phyloP scores from a whole-genome alignment of 2,797 vertebrate species.

The Parauchenoglanis punctatus region DNA sequence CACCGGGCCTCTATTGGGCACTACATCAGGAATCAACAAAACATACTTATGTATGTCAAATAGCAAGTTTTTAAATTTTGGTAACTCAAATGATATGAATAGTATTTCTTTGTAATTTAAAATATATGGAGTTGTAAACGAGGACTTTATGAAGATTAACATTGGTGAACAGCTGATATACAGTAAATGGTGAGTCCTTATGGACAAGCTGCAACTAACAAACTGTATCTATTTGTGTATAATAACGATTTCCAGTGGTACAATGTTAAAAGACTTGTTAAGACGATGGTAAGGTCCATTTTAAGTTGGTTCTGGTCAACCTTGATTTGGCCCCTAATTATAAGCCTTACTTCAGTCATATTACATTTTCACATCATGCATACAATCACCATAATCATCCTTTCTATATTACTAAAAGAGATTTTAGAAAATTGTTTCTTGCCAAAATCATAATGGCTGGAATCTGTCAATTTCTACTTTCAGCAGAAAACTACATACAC shows the following conservation, averaged over 20 bases:
- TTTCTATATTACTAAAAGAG: not conserved
- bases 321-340: not conserved
- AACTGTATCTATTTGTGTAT: too few relatives aligned
- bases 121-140: too few relatives aligned
- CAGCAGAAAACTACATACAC: too few relatives aligned
- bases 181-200: not conserved
- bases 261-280: too few relatives aligned
- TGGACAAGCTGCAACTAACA: too few relatives aligned
- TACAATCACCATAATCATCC: not conserved
- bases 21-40: not conserved
- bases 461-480: not conserved
- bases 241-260: too few relatives aligned
- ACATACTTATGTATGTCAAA: not conserved
- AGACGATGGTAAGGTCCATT: too few relatives aligned
- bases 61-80: too few relatives aligned
- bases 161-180: not conserved
- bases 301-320: not conserved
- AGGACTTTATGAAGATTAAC: too few relatives aligned
- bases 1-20: not conserved
- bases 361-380: not conserved
- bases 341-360: not conserved
- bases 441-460: not conserved
- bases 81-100: too few relatives aligned
- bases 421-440: not conserved
- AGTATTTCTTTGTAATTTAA: too few relatives aligned